Base-by-base conservation (phyloP, 1,140 invertebrate genomes). In the Onthophagus taurus region DNA sequence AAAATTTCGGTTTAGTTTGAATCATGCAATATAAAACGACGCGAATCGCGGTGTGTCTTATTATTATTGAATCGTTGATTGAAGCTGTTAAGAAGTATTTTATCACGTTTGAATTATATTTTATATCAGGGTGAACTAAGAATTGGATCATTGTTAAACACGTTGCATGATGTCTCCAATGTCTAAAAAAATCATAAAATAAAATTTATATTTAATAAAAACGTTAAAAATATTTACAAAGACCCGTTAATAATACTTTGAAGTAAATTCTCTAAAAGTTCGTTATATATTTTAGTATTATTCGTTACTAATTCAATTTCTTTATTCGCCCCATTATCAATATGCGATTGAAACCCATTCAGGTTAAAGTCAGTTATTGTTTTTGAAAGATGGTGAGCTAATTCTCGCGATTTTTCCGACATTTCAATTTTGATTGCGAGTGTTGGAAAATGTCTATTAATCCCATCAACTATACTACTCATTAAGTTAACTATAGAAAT, bases 151-250 rank as follows among this genome's bases (percentile, higher is more conserved):
- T 76, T 31, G 75, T 73, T 54, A 88, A 74, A 14, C 77, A 78
- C 59, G 92, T 76, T 34, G 81, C 71, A 39, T 81, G 71, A 54
- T 85, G 81, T 14, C 85, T 70, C 89, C 89, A 91, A 62, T 89
- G 84, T 16, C 79, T 82, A 55, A 20, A 66, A 68, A 45, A 43
- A 31, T 42, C 29, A 43, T 35, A 44, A 49, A 26, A 52, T 8
- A 17, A 16, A 12, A 4, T 18, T 17, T 24, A 16, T 6, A 43
- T 26, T 30, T 31, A 20, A 20, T 38, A 31, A 49, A 29, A 14
- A 18, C 39, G 35, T 30, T 44, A 3, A 45, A 18, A 21, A 43
- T 50, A 77, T 80, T 83, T 66, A 85, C 75, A 86, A 60, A 60
- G 80, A 81, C 48, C 76, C 75, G 50, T 74, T 69, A 14, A 79